phyloP scores from a whole-genome alignment of 2,888 invertebrate species.

The Ischnura elegans region DNA sequence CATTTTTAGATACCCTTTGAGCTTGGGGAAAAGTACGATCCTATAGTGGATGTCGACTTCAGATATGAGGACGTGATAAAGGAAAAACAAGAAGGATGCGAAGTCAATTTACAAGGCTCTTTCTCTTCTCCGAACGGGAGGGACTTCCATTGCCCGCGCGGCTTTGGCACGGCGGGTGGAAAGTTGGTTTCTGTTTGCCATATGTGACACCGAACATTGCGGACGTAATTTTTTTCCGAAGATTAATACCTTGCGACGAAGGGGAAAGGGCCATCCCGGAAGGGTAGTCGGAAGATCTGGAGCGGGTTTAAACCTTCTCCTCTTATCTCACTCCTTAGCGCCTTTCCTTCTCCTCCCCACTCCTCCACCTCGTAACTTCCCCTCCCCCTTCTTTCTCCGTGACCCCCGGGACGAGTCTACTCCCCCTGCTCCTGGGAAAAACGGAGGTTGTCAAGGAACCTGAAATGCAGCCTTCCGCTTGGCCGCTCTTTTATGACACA shows the following conservation, averaged over 20 bases:
- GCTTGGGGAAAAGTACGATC: too few species aligned
- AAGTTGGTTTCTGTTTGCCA: constrained; percentile 13
- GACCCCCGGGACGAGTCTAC: too few species aligned
- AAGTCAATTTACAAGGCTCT: not conserved
- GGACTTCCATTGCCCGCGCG: not conserved
- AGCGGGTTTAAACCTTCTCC: constrained; percentile 27
- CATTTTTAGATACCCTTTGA: too few species aligned
- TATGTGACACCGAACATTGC: constrained; percentile 35
- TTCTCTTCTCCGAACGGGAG: not conserved
- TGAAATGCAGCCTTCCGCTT: constrained; percentile 41
- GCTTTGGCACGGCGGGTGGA: not conserved
- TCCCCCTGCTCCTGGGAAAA: not conserved
- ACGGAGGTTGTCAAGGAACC: constrained; percentile 41
- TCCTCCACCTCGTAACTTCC: not conserved
- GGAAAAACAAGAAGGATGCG: not conserved
- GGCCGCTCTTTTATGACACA: constrained; percentile 46
- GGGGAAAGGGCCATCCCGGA: not conserved
- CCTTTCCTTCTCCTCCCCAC: not conserved
- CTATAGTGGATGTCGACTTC: too few species aligned
- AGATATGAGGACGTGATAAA: too few species aligned
- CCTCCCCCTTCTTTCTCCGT: not conserved
- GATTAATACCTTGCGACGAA: constrained; percentile 10
- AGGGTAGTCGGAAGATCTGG: not conserved
- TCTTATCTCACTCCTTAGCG: constrained; percentile 43
- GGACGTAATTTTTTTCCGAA: constrained; percentile 25